Base-by-base conservation (phyloP, 2,797 vertebrate species). In the Sebastes iracundus region DNA sequence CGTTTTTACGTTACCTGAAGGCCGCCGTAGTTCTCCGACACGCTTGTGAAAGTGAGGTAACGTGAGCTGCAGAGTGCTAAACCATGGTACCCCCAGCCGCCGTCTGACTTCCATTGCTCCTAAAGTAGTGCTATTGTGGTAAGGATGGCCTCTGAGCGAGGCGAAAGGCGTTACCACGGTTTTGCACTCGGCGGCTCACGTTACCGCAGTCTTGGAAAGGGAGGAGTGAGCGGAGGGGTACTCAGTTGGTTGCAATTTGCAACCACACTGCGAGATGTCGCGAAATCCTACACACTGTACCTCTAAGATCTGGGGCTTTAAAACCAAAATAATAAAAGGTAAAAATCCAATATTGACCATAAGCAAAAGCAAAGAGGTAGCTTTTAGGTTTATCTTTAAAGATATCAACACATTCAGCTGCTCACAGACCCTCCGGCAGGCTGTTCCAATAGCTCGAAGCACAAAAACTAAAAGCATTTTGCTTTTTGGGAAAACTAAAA, bases 381-480 rank as follows among this genome's bases (percentile, higher is more conserved):
- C 22, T 53, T 63, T 63, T 1, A 5, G 14, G 32, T 56, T 38
- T 9, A 27, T 64, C 23, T 55, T 30, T 55, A 56, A 22, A 65
- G 60, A 52, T 49, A 23, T 23, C 56, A 46, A 6, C 7, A 14
- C 25, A 18, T 42, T 16, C 49, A 75, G 61, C 72, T 42, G 1
- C 23, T 30, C 42, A 52, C 1, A 30, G 46, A 28, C 18, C 42
- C 49, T 65, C 33, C 3, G 30, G 33, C 33, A 23, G 53, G 22
- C 22, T 77, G 14, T 46, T 55, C 10, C 18, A 52, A 49, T 22
- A 25, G 71, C 71, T 75, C 59, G 2, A 28, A 56, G 69, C 18
- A 42, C 55, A 67, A 30, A 49, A 35, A 73, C 30, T 68, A 25
- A 72, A 62, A 53, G 53, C 70, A 20, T 56, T 23, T 59, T 62